Evolutionary conservation across 2,113 vertebrate genomes (phyloP), one percentile per base, ranked within the genome.

Genomic region (Epinephelus fuscoguttatus): DNA sequence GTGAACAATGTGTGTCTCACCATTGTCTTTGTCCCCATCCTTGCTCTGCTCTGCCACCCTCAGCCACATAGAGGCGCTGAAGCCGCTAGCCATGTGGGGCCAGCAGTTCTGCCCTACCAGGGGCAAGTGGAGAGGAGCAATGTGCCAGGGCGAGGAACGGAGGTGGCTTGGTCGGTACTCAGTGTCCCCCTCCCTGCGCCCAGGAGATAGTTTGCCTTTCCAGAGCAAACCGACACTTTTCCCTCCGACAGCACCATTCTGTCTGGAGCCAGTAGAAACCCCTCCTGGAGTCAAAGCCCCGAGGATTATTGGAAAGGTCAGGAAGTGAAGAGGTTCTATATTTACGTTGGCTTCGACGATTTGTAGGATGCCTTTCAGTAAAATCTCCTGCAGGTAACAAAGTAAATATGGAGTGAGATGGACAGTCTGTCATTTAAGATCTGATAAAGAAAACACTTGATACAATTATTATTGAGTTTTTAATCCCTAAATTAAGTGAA

Each of bases 21-120:
- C 94, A 72, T 93, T 96, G 13, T 95, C 94, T 79, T 78, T 84
- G 64, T 49, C 74, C 72, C 55, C 93, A 76, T 12, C 80, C 84
- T 74, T 95, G n/a, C 50, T 87, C 53, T 66, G 73, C 78, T 86
- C 96, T 70, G 83, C 50, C 70, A 96, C 82, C 57, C 86, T 95
- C 75, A 99, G 90, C 98, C 98, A 99, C 78, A 99, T 87, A 0
- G 98, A 98, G 13, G 97, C 90, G 72, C 98, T 99, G 92, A 99
- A 99, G 52, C 98, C 98, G 52, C 96, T 97, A 0, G 98, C 96
- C 96, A 99, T 97, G 83, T 99, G 98, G 0, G 98, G 98, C 98
- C 98, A 99, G 90, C 97, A 99, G 93, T 98, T 99, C 83, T 99
- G 98, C 5, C 98, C 98, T 59, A 98, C 96, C 73, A 99, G 88